Conservation (phyloP, 2,113 vertebrate genomes). For the Apistogramma diplotaenia region DNA sequence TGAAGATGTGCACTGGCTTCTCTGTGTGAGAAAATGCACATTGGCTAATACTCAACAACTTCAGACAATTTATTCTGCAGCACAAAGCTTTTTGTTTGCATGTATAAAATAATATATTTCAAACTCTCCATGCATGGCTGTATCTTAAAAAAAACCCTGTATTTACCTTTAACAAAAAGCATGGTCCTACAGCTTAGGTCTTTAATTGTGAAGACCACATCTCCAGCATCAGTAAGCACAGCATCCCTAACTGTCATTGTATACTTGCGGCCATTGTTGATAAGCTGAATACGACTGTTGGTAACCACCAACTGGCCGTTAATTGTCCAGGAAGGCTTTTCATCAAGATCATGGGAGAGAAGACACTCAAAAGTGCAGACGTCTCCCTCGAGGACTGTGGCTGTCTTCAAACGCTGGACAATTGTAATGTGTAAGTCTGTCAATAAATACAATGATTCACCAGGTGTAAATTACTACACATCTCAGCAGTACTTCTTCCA, state of each 20-base stretch:
- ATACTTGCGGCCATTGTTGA: constrained; percentile 80
- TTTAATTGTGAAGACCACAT: constrained; percentile 84
- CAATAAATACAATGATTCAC: background rate
- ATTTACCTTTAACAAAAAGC: constrained; percentile 85
- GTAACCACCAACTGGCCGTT: constrained; percentile 76
- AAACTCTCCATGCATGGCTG: background rate
- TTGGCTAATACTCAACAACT: background rate
- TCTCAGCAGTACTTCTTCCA: background rate
- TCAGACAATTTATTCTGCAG: background rate
- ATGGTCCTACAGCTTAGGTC: constrained; percentile 88
- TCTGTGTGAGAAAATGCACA: constrained; percentile 70
- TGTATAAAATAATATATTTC: background rate
- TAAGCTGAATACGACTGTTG: constrained; percentile 71
- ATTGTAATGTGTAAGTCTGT: constrained; percentile 88
- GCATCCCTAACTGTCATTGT: constrained; percentile 76
- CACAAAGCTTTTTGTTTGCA: background rate
- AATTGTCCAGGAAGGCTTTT: constrained; percentile 81
- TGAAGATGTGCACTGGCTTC: constrained; percentile 81
- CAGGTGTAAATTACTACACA: background rate
- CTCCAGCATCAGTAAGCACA: constrained; percentile 77
- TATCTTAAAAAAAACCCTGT: background rate
- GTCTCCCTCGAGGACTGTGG: constrained; percentile 84
- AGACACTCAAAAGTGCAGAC: constrained; percentile 87
- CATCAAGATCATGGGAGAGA: constrained; percentile 84
- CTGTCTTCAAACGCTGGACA: constrained; percentile 86